phyloP scores from a whole-genome alignment of 2,113 vertebrate genomes.

The Dromaius novaehollandiae region DNA sequence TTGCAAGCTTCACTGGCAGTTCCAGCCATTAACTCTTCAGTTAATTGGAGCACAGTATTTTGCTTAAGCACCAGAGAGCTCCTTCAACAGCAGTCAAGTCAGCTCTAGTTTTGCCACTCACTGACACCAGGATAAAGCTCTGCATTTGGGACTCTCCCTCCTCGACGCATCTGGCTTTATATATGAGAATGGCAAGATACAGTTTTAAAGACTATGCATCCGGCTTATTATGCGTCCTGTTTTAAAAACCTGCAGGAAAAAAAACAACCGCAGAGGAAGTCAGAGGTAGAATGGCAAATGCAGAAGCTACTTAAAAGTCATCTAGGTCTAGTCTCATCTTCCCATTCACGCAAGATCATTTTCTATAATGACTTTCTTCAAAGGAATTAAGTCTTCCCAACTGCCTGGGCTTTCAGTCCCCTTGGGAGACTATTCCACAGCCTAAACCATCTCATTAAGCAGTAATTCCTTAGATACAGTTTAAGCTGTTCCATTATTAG shows the following conservation, averaged over 20 bases:
- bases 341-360: not conserved
- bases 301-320: not conserved
- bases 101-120: not conserved
- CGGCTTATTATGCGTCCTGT: not conserved
- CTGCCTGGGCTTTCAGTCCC: not conserved
- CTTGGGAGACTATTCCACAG: not conserved
- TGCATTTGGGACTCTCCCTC: not conserved
- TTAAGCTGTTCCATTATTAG: constrained; percentile 33
- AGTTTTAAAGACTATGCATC: not conserved
- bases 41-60: not conserved
- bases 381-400: not conserved
- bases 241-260: not conserved
- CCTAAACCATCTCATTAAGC: not conserved
- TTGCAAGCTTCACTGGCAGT: not conserved
- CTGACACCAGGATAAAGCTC: not conserved
- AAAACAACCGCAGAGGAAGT: not conserved
- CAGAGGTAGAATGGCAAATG: not conserved
- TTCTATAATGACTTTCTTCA: constrained; percentile 2
- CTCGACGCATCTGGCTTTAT: no score
- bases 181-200: not conserved
- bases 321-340: not conserved
- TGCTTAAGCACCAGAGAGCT: not conserved
- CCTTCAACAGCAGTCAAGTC: fast-evolving
- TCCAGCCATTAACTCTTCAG: not conserved
- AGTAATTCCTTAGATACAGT: constrained; percentile 14